These are phyloP conservation scores for Biston betularia DNA, from an alignment of 2,888 invertebrate species.

Conservation along the genomic window DNA sequence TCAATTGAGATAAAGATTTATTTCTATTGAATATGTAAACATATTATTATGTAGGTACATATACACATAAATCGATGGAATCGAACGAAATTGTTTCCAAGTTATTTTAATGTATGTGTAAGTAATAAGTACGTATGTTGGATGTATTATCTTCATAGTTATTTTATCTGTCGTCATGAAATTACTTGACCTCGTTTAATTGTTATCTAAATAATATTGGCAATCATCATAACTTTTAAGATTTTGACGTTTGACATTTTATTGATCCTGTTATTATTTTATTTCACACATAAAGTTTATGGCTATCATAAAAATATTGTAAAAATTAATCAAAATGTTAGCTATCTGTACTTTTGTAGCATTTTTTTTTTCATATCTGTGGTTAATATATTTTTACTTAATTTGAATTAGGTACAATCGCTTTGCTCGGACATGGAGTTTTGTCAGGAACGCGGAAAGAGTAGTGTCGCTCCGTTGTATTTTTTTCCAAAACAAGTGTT, in stretches of 20 bases:
- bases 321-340: neutral
- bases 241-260: neutral
- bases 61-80: neutral
- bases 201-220: neutral
- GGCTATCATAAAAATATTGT: slow-evolving; percentile 1
- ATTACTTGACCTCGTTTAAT: neutral
- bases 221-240: neutral
- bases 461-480: no score
- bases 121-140: no score
- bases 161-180: neutral
- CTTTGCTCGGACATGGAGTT: no score
- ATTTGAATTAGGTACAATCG: no score
- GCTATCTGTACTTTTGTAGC: neutral
- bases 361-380: neutral
- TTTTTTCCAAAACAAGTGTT: no score
- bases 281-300: neutral
- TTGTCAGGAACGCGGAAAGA: no score
- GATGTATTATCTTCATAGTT: neutral
- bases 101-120: neutral
- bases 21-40: neutral
- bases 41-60: neutral
- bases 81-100: neutral
- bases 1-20: no score
- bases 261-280: neutral
- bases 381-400: neutral